Evolutionary conservation across 1,140 invertebrate species (phyloP), one percentile per base, ranked within the genome.

Genomic region (Spodoptera litura): DNA sequence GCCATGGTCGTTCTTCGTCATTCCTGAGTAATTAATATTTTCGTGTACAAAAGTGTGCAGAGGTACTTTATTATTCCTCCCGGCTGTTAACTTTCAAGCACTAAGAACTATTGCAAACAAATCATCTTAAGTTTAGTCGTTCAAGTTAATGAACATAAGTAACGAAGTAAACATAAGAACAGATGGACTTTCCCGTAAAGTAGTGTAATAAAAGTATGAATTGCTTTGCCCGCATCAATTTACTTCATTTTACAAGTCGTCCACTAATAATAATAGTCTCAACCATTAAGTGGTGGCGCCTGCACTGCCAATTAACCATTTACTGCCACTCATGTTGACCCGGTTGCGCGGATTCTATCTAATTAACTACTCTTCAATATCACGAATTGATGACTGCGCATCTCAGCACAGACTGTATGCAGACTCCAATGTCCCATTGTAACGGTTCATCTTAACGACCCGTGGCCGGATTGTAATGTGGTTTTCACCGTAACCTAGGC

Each of bases 251-350:
- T 77, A 77, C 52, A n/a, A 51, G 71, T 20, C 71, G 44, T 44
- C 55, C 61, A 74, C 38, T 74, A 74, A 56, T 74, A 51, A 51
- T 74, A 49, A 15, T 31, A 66, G 70, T 53, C 59, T 38, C 68
- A 38, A 56, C 74, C 78, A 81, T 82, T 80, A 80, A 56, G 66
- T 59, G 64, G 71, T 80, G 78, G 78, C 78, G 83, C 80, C 78
- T 85, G 73, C 52, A 71, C 49, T 56, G 71, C 38, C 80, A 82
- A 83, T 85, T 81, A 85, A 79, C 61, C 75, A 83, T 86, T 83
- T 82, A 85, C 76, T 82, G 81, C 78, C 80, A 81, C 80, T 83
- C 80, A 75, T 61, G 71, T 72, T 81, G 81, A 82, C 84, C 84
- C 58, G 62, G 62, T 81, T 79, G 59, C 35, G 51, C 53, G 35